Percentiles rank a stretch among this genome's conserved stretches.
phyloP scores from a whole-genome alignment of 2,888 invertebrate genomes.

The Acanthosepion lycidas region DNA sequence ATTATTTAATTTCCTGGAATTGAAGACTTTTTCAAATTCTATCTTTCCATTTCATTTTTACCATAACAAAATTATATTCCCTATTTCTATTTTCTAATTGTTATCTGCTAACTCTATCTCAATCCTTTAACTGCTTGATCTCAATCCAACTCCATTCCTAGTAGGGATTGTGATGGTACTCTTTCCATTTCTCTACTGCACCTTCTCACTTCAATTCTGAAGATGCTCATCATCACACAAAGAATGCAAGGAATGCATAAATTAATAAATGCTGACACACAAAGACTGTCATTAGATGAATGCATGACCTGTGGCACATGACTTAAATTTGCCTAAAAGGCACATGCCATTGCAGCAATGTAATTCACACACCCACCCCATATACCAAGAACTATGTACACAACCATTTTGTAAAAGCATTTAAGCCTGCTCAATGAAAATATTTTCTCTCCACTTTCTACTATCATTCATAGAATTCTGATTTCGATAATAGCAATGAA shows the following conservation, averaged over 20 bases:
- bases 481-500: neutral
- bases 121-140: neutral
- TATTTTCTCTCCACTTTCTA: neutral
- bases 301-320: neutral
- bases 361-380: neutral
- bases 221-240: neutral
- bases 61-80: neutral
- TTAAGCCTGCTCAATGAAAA: neutral
- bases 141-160: neutral
- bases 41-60: neutral
- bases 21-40: neutral
- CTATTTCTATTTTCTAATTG: neutral
- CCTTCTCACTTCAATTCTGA: neutral
- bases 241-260: neutral
- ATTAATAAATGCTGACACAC: slow-evolving; percentile 33
- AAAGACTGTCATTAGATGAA: neutral
- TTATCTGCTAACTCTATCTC: neutral
- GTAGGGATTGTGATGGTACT: neutral
- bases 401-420: neutral
- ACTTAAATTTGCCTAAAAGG: slow-evolving; percentile 14
- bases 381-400: neutral
- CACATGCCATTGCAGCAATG: neutral
- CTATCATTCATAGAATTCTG: neutral
- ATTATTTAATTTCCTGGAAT: neutral
- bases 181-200: neutral